Percentiles rank a stretch among this genome's conserved stretches.
Conservation (phyloP, 2,113 vertebrate species). For the Lepus americanus region DNA sequence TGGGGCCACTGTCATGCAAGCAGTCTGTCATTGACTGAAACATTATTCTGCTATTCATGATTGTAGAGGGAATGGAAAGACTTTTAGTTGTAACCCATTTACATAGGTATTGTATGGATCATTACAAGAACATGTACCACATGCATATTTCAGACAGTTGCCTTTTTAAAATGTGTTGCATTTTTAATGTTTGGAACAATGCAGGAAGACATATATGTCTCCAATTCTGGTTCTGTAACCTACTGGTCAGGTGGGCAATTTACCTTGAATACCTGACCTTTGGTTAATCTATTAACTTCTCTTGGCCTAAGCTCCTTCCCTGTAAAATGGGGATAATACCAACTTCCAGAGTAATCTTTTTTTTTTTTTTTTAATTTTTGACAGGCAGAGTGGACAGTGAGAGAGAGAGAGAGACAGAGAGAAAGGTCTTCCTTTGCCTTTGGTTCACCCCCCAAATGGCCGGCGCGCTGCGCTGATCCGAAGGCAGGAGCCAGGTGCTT, state of each 20-base stretch:
- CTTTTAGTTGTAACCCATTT: not conserved
- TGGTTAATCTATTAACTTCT: conserved; percentile 12
- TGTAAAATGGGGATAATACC: not conserved
- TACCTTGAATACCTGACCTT: not conserved
- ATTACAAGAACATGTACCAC: not conserved
- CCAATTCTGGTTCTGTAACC: conserved; percentile 3
- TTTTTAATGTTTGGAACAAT: not conserved
- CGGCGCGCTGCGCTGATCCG: no score
- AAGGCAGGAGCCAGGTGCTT: no score
- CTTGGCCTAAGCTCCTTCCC: not conserved
- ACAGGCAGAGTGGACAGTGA: no score
- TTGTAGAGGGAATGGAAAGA: not conserved
- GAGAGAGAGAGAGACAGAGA: no score
- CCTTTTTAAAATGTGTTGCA: conserved; percentile 41
- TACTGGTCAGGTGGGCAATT: not conserved
- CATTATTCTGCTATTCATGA: not conserved
- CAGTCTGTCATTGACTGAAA: no score
- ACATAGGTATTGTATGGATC: not conserved
- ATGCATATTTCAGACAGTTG: not conserved
- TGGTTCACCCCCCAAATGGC: no score
- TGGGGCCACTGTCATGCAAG: no score
- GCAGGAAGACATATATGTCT: not conserved
- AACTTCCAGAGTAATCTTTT: not conserved
- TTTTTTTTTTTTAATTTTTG: no score
- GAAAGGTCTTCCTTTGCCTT: no score